Percentiles rank a stretch among this genome's conserved stretches.
These are phyloP conservation scores for Bombus vancouverensis DNA, from an alignment of 1,140 invertebrate genomes.

Conservation along the genomic window DNA sequence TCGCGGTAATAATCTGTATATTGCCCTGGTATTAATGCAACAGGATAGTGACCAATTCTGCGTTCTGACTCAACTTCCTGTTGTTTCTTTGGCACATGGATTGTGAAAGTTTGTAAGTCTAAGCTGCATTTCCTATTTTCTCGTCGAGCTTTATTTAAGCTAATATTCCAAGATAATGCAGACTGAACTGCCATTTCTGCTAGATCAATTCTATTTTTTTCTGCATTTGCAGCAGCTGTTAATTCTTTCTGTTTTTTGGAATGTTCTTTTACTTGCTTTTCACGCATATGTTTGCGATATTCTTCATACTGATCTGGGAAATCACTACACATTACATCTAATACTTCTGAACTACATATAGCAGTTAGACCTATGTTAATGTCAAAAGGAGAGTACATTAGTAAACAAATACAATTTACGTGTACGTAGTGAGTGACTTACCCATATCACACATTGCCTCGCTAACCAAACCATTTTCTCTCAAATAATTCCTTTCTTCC, in stretches of 20 bases:
- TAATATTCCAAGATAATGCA: conserved; percentile 93
- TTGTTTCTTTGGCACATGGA: conserved; percentile 87
- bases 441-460: conserved; percentile 96
- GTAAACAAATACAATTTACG: conserved; percentile 2
- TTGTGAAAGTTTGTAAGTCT: conserved; percentile 89
- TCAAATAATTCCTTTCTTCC: conserved; percentile 94
- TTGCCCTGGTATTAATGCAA: conserved; percentile 96
- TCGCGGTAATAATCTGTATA: conserved; percentile 92
- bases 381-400: conserved; percentile 21
- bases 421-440: conserved; percentile 73
- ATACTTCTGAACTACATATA: conserved; percentile 93
- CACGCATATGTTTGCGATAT: conserved; percentile 91
- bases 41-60: conserved; percentile 91
- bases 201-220: conserved; percentile 87
- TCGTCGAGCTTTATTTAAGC: conserved; percentile 89
- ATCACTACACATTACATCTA: conserved; percentile 97
- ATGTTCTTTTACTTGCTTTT: conserved; percentile 89
- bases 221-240: conserved; percentile 82
- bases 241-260: conserved; percentile 87
- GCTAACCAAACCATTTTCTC: conserved; percentile 92
- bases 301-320: conserved; percentile 98
- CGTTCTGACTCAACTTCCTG: conserved; percentile 81
- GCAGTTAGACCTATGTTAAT: conserved; percentile 90
- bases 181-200: conserved; percentile 94
- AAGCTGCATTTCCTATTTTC: conserved; percentile 88